Percentiles rank a stretch among this genome's conserved stretches.
phyloP scores from a whole-genome alignment of 1,140 invertebrate species.

The Drosophila elegans region DNA sequence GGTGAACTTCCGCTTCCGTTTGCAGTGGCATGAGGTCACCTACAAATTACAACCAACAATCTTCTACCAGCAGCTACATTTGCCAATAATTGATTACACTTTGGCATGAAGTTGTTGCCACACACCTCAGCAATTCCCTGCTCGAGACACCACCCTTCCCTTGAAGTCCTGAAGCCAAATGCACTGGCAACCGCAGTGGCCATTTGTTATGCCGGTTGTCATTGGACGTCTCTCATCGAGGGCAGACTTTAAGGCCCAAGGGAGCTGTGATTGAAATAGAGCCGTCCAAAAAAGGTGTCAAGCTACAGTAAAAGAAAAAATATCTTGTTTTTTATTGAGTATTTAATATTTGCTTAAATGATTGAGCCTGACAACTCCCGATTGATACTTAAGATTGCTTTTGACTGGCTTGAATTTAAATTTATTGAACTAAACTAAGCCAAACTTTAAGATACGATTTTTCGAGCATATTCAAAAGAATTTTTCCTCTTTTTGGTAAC shows the following conservation, averaged over 20 bases:
- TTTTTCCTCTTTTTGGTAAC: too few relatives aligned
- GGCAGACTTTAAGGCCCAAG: background rate
- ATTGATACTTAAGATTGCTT: too few relatives aligned
- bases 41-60: conserved; percentile 2
- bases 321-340: too few relatives aligned
- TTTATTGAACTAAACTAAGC: too few relatives aligned
- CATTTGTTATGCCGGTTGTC: conserved; percentile 64
- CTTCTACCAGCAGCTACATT: conserved; percentile 59
- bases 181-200: conserved; percentile 38
- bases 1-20: conserved; percentile 66
- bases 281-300: background rate
- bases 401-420: too few relatives aligned
- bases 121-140: conserved; percentile 19
- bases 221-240: conserved; percentile 26
- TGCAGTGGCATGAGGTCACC: conserved; percentile 65
- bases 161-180: background rate
- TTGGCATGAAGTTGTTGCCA: conserved; percentile 75
- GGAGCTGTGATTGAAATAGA: conserved; percentile 34
- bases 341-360: too few relatives aligned
- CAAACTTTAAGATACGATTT: too few relatives aligned
- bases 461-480: too few relatives aligned
- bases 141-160: background rate
- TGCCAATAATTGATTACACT: conserved; percentile 81
- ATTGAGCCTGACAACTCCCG: too few relatives aligned
- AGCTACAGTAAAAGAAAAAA: background rate